Percentiles rank a stretch among this genome's conserved stretches.
Evolutionary conservation across 2,797 vertebrate genomes (phyloP).

Genomic region (Gobionotothen gibberifrons): DNA sequence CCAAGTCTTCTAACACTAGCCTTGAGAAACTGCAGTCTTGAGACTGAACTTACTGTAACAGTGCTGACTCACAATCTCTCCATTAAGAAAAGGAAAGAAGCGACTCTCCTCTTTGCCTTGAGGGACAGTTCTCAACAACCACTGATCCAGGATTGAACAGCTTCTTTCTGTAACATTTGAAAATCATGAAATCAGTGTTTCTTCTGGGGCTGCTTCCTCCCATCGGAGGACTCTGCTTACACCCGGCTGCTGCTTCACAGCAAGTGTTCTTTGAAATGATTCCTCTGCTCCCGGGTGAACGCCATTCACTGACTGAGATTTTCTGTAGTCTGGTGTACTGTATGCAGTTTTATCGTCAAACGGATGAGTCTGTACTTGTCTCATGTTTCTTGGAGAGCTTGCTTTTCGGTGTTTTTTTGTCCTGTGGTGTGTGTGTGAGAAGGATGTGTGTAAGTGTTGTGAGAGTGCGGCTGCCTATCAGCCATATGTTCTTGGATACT

Average conservation of each 20-base stretch:
- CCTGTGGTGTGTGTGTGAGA: conserved; percentile 28
- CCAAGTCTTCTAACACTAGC: conserved; percentile 39
- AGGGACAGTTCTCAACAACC: conserved; percentile 49
- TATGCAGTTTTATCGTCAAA: conserved; percentile 58
- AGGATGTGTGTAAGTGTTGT: conserved; percentile 21
- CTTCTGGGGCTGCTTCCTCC: conserved; percentile 44
- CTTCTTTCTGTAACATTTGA: conserved; percentile 32
- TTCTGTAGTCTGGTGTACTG: conserved; percentile 59
- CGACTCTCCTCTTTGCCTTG: conserved; percentile 50
- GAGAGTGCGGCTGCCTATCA: conserved; percentile 52
- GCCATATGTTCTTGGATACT: conserved; percentile 47
- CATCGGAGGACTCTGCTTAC: conserved; percentile 33
- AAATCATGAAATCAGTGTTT: conserved; percentile 61
- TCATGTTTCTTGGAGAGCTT: conserved; percentile 49
- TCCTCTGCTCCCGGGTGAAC: conserved; percentile 33
- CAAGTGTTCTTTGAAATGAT: conserved; percentile 57
- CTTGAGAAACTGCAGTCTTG: conserved; percentile 56
- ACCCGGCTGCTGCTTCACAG: conserved; percentile 43
- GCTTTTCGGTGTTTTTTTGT: conserved; percentile 32
- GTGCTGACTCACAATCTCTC: conserved; percentile 41
- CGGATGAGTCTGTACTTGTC: conserved; percentile 51
- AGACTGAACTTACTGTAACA: conserved; percentile 34
- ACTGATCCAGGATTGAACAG: conserved; percentile 48
- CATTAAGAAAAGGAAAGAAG: conserved; percentile 3
- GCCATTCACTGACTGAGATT: conserved; percentile 51